A percentile compares a stretch with the other conserved stretches of the same genome.
phyloP scores from a whole-genome alignment of 1,140 invertebrate genomes.

The Drosophila persimilis region DNA sequence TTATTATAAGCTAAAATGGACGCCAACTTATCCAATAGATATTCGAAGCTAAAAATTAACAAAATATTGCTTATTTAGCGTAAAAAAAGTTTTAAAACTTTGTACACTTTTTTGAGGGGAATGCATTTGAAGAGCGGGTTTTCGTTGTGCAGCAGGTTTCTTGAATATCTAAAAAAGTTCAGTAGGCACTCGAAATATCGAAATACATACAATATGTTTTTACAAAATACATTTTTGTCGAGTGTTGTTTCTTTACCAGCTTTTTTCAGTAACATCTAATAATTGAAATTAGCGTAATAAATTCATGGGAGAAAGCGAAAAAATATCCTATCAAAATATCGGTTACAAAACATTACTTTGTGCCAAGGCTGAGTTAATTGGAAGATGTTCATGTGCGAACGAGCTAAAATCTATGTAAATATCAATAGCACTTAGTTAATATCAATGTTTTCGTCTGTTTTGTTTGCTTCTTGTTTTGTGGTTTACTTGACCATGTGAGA shows the following conservation, averaged over 20 bases:
- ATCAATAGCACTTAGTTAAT: constrained; percentile 64
- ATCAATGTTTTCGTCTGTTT: constrained; percentile 53
- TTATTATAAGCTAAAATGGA: constrained; percentile 63
- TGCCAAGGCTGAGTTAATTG: constrained; percentile 79
- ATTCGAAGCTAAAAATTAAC: constrained; percentile 54
- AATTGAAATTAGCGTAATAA: constrained; percentile 46
- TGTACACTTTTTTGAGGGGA: constrained; percentile 52
- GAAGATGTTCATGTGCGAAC: constrained; percentile 64
- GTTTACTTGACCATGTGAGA: constrained; percentile 53
- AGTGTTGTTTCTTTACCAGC: constrained; percentile 6
- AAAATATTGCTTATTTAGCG: constrained; percentile 58
- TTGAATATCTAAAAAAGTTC: constrained; percentile 53
- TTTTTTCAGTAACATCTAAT: constrained; percentile 26
- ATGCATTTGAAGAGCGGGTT: constrained; percentile 43
- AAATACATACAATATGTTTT: constrained; percentile 50
- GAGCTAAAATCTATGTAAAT: constrained; percentile 54
- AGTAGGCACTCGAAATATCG: constrained; percentile 46
- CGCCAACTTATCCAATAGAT: constrained; percentile 41
- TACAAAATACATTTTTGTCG: constrained; percentile 64
- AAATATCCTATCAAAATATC: constrained; percentile 49
- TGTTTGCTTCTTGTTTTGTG: constrained; percentile 11
- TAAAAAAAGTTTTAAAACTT: constrained; percentile 43
- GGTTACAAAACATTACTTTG: constrained; percentile 58
- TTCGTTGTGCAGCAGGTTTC: constrained; percentile 57
- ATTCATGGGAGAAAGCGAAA: constrained; percentile 41